A percentile compares a stretch with the other conserved stretches of the same genome.
Evolutionary conservation across 2,113 vertebrate genomes (phyloP).

Genomic region (Bos indicus): DNA sequence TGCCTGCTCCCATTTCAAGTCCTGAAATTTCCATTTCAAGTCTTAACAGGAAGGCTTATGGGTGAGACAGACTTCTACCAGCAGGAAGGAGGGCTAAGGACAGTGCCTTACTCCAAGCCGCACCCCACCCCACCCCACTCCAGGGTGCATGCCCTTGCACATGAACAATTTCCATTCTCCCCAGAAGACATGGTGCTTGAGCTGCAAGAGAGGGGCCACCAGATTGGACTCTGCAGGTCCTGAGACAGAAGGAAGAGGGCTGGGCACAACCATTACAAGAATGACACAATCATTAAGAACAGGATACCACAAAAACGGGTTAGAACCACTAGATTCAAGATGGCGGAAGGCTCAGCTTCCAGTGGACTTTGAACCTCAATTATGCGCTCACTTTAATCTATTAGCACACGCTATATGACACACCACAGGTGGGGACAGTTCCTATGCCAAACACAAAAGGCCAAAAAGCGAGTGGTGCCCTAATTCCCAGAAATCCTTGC

Average conservation of each 20-base stretch:
- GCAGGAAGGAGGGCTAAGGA: not conserved
- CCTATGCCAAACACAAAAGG: not conserved
- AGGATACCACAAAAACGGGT: not conserved
- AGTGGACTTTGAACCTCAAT: not conserved
- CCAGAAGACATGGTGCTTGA: not conserved
- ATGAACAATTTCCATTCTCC: not conserved
- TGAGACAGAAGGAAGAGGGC: not conserved
- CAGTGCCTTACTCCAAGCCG: accelerated
- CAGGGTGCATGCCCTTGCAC: not conserved
- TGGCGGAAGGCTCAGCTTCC: not conserved
- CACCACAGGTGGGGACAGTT: not conserved
- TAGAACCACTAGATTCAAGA: not conserved
- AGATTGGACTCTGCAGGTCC: not conserved
- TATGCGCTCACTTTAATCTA: not conserved
- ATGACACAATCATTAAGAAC: not conserved
- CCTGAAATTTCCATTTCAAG: not conserved
- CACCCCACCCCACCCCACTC: not conserved
- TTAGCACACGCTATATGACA: not conserved
- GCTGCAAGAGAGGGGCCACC: no score
- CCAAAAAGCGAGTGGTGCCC: not conserved
- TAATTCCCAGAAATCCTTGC: not conserved
- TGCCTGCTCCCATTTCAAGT: not conserved
- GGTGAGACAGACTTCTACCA: not conserved
- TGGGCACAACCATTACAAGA: not conserved
- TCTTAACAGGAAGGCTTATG: not conserved